These are phyloP conservation scores for Threskiornis aethiopicus DNA, from an alignment of 2,797 vertebrate species.

Conservation along the genomic window DNA sequence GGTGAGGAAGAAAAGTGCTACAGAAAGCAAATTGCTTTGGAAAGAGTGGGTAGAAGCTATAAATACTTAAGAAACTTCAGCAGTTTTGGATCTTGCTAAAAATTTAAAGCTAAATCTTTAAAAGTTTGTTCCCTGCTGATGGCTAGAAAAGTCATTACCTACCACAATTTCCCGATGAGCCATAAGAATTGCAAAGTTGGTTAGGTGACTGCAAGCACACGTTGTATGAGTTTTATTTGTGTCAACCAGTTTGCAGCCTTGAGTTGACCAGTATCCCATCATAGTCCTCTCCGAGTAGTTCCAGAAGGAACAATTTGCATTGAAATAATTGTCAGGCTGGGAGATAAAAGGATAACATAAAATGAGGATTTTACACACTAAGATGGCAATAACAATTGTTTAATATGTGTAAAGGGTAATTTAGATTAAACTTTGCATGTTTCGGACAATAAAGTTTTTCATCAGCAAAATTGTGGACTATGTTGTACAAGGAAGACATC, in stretches of 20 bases:
- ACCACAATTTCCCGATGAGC: constrained; percentile 92
- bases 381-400: constrained; percentile 65
- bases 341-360: constrained; percentile 73
- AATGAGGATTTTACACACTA: constrained; percentile 68
- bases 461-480: constrained; percentile 67
- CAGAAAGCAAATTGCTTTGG: background rate
- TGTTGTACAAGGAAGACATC: constrained; percentile 53
- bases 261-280: constrained; percentile 99
- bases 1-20: background rate
- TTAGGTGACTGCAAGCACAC: constrained; percentile 96
- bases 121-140: background rate
- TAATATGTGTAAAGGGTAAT: constrained; percentile 68
- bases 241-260: constrained; percentile 96
- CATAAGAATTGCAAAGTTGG: constrained; percentile 99
- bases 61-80: background rate
- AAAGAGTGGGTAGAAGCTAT: background rate
- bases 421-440: constrained; percentile 73
- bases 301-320: constrained; percentile 99
- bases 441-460: constrained; percentile 75
- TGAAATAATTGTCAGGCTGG: constrained; percentile 97
- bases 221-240: constrained; percentile 96
- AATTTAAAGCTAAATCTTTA: constrained; percentile 5
- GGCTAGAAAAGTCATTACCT: constrained; percentile 71
- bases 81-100: background rate
- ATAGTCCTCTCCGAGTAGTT: constrained; percentile 99